A percentile compares a stretch with the other conserved stretches of the same genome.
Conservation (phyloP, 2,888 invertebrate genomes). For the Cerceris rybyensis region DNA sequence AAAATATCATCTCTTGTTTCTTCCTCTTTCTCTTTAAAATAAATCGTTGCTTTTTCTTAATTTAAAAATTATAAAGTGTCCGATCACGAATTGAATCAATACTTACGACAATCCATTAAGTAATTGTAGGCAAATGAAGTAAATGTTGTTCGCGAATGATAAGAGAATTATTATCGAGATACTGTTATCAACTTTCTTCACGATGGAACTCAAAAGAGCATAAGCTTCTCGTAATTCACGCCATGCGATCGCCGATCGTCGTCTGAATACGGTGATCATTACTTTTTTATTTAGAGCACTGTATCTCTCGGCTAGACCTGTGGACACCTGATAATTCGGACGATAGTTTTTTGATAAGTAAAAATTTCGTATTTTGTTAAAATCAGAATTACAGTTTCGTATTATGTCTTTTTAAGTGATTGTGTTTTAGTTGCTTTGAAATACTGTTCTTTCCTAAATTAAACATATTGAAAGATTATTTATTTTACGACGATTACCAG, state of each 20-base stretch:
- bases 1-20: background rate
- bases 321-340: slow-evolving; percentile 69
- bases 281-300: slow-evolving; percentile 84
- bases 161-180: slow-evolving; percentile 86
- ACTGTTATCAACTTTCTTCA: slow-evolving; percentile 84
- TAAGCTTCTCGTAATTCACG: slow-evolving; percentile 86
- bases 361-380: background rate
- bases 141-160: slow-evolving; percentile 88
- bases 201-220: slow-evolving; percentile 85
- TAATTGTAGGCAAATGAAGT: slow-evolving; percentile 88
- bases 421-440: too few species aligned
- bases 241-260: slow-evolving; percentile 82
- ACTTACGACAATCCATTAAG: slow-evolving; percentile 87
- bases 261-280: slow-evolving; percentile 77
- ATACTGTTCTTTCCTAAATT: background rate
- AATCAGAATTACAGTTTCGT: background rate
- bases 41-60: too few species aligned
- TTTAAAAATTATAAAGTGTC: background rate
- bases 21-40: too few species aligned
- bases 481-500: slow-evolving; percentile 83
- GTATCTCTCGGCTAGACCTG: slow-evolving; percentile 86
- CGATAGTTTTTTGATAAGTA: background rate
- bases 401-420: too few species aligned
- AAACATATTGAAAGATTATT: background rate
- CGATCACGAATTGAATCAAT: background rate